These are phyloP conservation scores for Romanogobio albipinnatus DNA, from an alignment of 2,113 vertebrate genomes.

Conservation along the genomic window DNA sequence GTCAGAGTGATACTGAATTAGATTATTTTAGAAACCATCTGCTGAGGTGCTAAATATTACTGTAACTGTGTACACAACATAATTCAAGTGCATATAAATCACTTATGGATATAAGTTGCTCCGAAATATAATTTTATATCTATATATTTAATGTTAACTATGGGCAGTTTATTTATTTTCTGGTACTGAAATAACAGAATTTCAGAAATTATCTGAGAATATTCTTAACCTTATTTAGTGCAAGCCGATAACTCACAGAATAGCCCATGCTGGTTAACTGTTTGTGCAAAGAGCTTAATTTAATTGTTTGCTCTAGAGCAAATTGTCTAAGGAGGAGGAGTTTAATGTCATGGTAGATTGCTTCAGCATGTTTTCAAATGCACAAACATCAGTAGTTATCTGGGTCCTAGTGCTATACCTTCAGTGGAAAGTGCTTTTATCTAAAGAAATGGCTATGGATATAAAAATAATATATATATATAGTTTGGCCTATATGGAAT, in stretches of 20 bases:
- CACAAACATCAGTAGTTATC: background rate
- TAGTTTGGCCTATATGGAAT: background rate
- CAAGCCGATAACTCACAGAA: background rate
- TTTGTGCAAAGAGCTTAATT: background rate
- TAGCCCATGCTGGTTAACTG: background rate
- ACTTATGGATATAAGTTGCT: background rate
- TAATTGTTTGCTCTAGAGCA: background rate
- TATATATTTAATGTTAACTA: background rate
- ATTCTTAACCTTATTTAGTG: conserved; percentile 10
- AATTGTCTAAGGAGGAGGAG: background rate
- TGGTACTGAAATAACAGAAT: background rate
- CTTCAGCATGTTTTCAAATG: background rate
- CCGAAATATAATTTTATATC: background rate
- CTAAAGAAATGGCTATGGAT: background rate
- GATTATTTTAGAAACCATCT: conserved; percentile 38
- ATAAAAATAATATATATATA: background rate
- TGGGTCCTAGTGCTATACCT: background rate
- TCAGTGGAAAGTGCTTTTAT: background rate
- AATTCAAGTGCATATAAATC: background rate
- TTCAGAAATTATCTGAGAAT: background rate
- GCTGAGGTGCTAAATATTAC: conserved; percentile 17
- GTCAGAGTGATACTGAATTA: conserved; percentile 13
- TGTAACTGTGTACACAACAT: background rate
- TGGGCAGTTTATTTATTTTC: background rate
- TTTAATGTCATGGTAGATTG: background rate